Evolutionary conservation across 1,140 invertebrate species (phyloP).

Genomic region (Antheraea mylitta): DNA sequence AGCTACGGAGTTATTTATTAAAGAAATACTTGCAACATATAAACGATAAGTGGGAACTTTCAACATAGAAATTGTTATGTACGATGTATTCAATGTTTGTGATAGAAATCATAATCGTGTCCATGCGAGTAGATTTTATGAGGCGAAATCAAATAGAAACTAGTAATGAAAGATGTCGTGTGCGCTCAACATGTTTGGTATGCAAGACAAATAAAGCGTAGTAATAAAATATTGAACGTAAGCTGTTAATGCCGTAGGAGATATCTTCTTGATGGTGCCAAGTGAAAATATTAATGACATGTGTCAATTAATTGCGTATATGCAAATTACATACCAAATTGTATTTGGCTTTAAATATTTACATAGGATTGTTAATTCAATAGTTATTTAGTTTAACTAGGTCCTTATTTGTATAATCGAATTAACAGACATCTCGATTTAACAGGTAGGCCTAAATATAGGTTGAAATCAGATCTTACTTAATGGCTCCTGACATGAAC

Average conservation of each 20-base stretch:
- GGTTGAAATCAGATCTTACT: too few relatives aligned
- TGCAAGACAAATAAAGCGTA: constrained; percentile 61
- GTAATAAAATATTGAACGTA: constrained; percentile 73
- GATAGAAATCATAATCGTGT: constrained; percentile 74
- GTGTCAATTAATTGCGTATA: constrained; percentile 19
- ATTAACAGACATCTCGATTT: too few relatives aligned
- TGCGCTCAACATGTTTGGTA: constrained; percentile 62
- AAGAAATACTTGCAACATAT: constrained; percentile 10
- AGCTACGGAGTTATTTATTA: not conserved
- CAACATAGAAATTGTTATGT: constrained; percentile 44
- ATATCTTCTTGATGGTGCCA: constrained; percentile 45
- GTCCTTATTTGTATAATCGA: too few relatives aligned
- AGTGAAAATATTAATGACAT: constrained; percentile 40
- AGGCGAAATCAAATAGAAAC: constrained; percentile 77
- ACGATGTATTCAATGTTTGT: constrained; percentile 62
- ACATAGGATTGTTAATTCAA: too few relatives aligned
- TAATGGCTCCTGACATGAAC: too few relatives aligned
- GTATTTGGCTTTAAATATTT: too few relatives aligned
- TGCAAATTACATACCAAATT: constrained; percentile 11
- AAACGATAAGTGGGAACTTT: constrained; percentile 15
- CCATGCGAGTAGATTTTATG: constrained; percentile 68
- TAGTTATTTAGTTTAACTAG: too few relatives aligned
- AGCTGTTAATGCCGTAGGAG: constrained; percentile 59
- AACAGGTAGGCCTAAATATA: too few relatives aligned
- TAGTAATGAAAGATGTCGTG: constrained; percentile 74